Conservation (phyloP, 2,888 invertebrate genomes). For the Tetragonula carbonaria region DNA sequence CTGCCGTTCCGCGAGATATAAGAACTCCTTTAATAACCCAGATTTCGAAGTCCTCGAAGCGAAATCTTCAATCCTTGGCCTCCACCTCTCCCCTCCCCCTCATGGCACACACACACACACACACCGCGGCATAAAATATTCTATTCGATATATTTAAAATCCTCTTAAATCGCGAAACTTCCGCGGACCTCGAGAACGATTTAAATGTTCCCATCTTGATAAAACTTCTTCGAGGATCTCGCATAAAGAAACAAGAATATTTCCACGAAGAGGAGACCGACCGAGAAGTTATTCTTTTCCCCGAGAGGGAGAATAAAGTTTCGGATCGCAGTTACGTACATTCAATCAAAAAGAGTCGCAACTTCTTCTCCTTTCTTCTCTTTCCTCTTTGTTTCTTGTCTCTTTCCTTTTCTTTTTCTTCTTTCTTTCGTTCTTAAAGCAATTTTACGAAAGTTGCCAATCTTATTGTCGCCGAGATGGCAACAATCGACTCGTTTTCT, state of each 20-base stretch:
- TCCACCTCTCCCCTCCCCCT: too few species aligned
- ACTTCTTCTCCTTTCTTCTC: conserved; percentile 15
- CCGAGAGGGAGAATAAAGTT: conserved; percentile 6
- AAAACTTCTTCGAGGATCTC: conserved; percentile 1
- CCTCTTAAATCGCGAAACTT: conserved; percentile 29
- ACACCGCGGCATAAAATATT: conserved; percentile 5
- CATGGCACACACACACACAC: too few species aligned
- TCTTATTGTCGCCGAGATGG: conserved; percentile 44
- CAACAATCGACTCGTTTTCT: conserved; percentile 13
- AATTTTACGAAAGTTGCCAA: conserved; percentile 41
- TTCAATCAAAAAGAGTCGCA: conserved; percentile 42
- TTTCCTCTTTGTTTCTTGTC: too few species aligned
- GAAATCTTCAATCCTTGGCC: background rate
- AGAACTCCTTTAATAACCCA: conserved; percentile 35
- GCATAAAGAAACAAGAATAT: conserved; percentile 29
- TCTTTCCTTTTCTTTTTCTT: background rate
- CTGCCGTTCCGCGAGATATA: background rate
- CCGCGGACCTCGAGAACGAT: background rate
- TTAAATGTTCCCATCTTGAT: conserved; percentile 3
- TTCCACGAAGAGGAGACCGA: background rate
- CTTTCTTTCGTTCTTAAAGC: background rate
- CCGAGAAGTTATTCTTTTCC: conserved; percentile 26
- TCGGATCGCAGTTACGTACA: conserved; percentile 8
- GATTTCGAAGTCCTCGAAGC: conserved; percentile 15
- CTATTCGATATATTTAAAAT: conserved; percentile 22